Base-by-base conservation (phyloP, 2,888 invertebrate genomes). In the Xanthostigma xanthostigma region DNA sequence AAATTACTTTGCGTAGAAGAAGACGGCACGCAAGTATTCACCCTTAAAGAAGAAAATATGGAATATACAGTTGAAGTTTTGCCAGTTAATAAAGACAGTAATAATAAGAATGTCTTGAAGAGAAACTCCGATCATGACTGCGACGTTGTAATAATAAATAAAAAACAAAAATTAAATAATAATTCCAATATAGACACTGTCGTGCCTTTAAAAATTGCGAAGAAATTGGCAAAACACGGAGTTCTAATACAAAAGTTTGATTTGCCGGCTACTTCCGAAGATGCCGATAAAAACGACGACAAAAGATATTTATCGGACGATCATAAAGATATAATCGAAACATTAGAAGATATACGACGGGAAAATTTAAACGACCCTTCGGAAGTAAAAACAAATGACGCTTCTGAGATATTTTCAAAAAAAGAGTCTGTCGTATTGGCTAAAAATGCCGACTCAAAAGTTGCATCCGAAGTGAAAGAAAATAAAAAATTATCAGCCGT, bases 1-100 rank as follows among this genome's bases (percentile, higher is more conserved):
- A 27, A 41, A 11, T 41, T 46, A 34, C 36, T 46, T 8, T 46
- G 17, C n/a, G 41, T 41, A 2, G 46, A 46, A 41, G 46, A 46
- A 34, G 46, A 46, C 41, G 46, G 46, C 11, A 46, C 46, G 9
- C 41, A 46, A 41, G 46, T 46, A 9, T 46, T 41, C 14, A 41
- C 41, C 2, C 41, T 46, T n/a, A 39, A 49, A 36, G 52, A 51
- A 12, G 56, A 53, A 45, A 50, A 51, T 38, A 38, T 53, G 3
- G 54, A 55, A 40, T 45, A 54, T 46, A 41, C 52, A 44, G 40
- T 47, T 46, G 36, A 49, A 49, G 41, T 39, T 2, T 11, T 46
- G 34, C 46, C 46, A 4, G 17, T 42, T 9, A 42, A 42, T n/a
- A 12, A 17, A 12, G 12, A 14, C 17, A 42, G 33, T 17, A 33